Evolutionary conservation across 1,140 invertebrate species (phyloP).

Genomic region (Bombyx mandarina): DNA sequence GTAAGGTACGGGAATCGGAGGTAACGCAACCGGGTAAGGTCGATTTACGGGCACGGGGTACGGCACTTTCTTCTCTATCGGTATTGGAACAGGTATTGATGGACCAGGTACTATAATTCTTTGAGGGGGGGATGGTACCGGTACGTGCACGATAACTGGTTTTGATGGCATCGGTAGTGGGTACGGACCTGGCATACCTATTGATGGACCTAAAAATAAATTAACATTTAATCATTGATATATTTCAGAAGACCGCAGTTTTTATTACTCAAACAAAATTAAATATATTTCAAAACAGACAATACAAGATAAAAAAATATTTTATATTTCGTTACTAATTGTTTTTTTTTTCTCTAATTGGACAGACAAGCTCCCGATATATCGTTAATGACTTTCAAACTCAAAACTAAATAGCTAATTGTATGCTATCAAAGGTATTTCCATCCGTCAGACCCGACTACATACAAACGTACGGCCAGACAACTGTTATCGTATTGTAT

Average conservation of each 20-base stretch:
- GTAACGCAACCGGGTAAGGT: constrained; percentile 37
- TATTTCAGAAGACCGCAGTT: background rate
- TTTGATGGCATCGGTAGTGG: constrained; percentile 47
- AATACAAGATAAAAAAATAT: too few species aligned
- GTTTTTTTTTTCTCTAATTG: too few species aligned
- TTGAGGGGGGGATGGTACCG: constrained; percentile 41
- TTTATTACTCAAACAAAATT: background rate
- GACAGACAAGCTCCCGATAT: too few species aligned
- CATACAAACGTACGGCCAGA: too few species aligned
- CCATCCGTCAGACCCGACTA: too few species aligned
- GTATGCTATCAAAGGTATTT: too few species aligned
- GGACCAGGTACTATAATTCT: constrained; percentile 44
- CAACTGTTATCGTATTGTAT: too few species aligned
- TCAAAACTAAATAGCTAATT: too few species aligned
- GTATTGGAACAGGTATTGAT: constrained; percentile 28
- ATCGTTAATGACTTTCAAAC: too few species aligned
- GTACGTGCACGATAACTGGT: constrained; percentile 41
- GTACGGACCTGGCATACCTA: constrained; percentile 43
- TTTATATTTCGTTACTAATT: too few species aligned
- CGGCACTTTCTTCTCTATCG: constrained; percentile 25
- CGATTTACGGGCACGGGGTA: constrained; percentile 28
- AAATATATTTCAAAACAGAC: background rate
- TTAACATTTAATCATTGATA: background rate
- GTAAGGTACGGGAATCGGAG: constrained; percentile 29
- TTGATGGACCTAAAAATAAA: constrained; percentile 27